Evolutionary conservation across 2,888 invertebrate genomes (phyloP), one percentile per base, ranked within the genome.

Genomic region (Theristus sp.): DNA sequence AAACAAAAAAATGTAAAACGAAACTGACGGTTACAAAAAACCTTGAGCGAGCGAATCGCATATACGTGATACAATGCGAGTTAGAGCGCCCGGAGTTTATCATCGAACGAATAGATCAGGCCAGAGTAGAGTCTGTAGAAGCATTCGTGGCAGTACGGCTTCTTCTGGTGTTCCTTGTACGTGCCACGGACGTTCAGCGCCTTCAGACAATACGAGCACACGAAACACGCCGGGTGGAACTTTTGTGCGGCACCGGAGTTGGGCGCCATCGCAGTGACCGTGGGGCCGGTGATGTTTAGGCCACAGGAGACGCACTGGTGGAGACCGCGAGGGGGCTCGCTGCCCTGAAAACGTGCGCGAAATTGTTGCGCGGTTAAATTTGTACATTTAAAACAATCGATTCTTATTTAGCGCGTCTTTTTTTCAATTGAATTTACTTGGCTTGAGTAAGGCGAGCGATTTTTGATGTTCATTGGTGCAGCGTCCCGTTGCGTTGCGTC

Each of bases 181-280:
- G 72, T 71, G 30, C 72, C 72, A 54, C 70, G 69, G 63, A 69
- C 65, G 62, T 71, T 73, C 52, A 72, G 62, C 13, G 72, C 69
- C 63, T 94, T 87, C 65, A 94, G 81, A 73, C 98, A 98, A 79
- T 96, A 99, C 29, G 93, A 93, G 80, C 98, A 98, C 24, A 94
- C 91, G 75, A 96, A 96, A 78, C 96, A 96, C 75, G 96, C 94
- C 0, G 96, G 96, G 77, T 98, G 98, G 82, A 91, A 98, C 79
- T 96, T 94, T 69, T 89, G 82, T 79, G 90, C 93, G 90, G 96
- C 91, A 65, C 94, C 94, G 0, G 96, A 94, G 75, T 72, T 72
- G 10, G 72, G 72, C 10, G 72, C 72, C 60, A 72, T 62, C 13
- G 72, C 72, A 0, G 72, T 72, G 61, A 72, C 64, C 62, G 70